phyloP scores from a whole-genome alignment of 2,888 invertebrate species.

The Poecilobothrus nobilitatus region DNA sequence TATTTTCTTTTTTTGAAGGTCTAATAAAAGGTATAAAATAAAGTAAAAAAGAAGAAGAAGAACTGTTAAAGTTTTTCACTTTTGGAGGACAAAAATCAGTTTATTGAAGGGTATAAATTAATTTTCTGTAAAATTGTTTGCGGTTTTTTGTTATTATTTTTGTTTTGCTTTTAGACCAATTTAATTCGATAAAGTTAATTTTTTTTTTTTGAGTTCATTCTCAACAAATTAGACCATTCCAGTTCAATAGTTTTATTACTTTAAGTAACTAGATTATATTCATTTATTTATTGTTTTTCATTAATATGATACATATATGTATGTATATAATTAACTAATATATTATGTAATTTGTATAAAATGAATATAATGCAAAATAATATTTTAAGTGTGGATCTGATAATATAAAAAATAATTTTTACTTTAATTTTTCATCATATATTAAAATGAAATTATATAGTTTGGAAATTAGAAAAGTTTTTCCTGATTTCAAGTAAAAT shows the following conservation, averaged over 20 bases:
- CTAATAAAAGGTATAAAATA: too few species aligned
- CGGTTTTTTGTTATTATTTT: neutral
- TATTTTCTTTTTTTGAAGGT: neutral
- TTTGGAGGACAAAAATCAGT: neutral
- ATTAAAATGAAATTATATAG: too few species aligned
- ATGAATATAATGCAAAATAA: too few species aligned
- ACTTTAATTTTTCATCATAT: too few species aligned
- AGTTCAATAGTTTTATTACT: neutral
- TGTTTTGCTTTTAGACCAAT: neutral
- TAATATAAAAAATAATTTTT: too few species aligned
- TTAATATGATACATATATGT: too few species aligned
- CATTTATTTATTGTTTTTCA: too few species aligned
- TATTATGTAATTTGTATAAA: too few species aligned
- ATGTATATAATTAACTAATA: too few species aligned
- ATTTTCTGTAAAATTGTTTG: neutral
- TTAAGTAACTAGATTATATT: neutral
- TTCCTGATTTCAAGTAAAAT: too few species aligned
- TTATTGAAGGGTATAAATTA: slow-evolving; percentile 6
- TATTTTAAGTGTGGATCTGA: too few species aligned
- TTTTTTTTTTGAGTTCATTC: neutral
- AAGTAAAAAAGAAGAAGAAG: neutral
- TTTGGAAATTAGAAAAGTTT: too few species aligned
- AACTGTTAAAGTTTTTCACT: neutral
- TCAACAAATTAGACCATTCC: neutral
- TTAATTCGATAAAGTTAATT: neutral